A percentile compares a stretch with the other conserved stretches of the same genome.
Conservation (phyloP, 2,797 vertebrate species). For the Limosa lapponica region DNA sequence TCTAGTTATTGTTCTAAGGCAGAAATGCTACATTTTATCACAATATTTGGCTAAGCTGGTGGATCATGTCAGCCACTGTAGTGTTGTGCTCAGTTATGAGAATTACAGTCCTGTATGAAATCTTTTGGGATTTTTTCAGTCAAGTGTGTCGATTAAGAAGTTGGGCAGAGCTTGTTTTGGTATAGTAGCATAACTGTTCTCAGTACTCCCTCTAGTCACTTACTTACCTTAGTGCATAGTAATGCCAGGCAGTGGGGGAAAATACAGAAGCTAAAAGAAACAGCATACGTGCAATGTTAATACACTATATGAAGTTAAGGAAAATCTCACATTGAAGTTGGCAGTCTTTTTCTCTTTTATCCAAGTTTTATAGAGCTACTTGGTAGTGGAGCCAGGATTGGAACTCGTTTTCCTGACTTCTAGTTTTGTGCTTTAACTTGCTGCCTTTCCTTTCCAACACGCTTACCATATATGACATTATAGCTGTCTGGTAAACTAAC, state of each 20-base stretch:
- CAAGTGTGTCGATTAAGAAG: slow-evolving; percentile 13
- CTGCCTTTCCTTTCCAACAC: slow-evolving; percentile 57
- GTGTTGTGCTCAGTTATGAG: background rate
- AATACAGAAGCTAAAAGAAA: slow-evolving; percentile 40
- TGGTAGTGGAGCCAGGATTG: slow-evolving; percentile 52
- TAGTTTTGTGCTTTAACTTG: slow-evolving; percentile 44
- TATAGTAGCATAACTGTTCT: background rate
- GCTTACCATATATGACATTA: slow-evolving; percentile 55
- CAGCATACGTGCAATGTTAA: slow-evolving; percentile 62
- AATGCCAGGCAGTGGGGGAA: background rate
- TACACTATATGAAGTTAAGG: slow-evolving; percentile 54
- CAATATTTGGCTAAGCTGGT: background rate
- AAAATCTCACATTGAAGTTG: slow-evolving; percentile 48
- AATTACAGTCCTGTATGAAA: background rate
- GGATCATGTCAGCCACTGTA: background rate
- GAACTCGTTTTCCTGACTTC: slow-evolving; percentile 59
- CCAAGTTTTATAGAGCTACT: slow-evolving; percentile 47
- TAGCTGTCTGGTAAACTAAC: slow-evolving; percentile 62
- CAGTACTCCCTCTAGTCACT: background rate
- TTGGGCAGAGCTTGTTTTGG: background rate
- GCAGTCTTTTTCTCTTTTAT: slow-evolving; percentile 36
- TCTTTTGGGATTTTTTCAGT: background rate
- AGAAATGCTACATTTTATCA: background rate
- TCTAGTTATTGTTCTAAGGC: background rate
- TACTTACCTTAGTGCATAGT: background rate